Evolutionary conservation across 2,113 vertebrate species (phyloP).

Genomic region (Oryctolagus cuniculus): DNA sequence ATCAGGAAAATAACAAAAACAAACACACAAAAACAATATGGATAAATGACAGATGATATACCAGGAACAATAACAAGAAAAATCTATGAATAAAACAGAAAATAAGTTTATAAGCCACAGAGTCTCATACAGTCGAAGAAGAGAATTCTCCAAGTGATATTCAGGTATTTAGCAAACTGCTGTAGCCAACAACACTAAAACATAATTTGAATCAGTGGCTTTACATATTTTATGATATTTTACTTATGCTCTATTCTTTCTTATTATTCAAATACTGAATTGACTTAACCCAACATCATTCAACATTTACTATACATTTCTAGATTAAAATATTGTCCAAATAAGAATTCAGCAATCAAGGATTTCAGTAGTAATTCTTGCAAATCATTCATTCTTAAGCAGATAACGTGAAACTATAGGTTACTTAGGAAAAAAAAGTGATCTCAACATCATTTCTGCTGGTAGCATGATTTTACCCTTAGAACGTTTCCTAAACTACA

Average conservation of each 20-base stretch:
- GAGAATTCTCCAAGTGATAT: neutral
- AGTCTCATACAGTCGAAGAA: neutral
- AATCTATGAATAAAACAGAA: neutral
- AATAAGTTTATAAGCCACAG: neutral
- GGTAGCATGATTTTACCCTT: neutral
- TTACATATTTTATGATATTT: neutral
- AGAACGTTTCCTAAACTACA: conserved; percentile 1
- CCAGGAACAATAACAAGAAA: conserved; percentile 20
- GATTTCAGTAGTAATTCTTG: neutral
- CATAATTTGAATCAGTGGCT: neutral
- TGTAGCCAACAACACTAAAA: neutral
- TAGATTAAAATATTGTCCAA: neutral
- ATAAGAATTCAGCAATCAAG: neutral
- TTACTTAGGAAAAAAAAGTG: neutral
- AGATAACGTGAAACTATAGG: conserved; percentile 23
- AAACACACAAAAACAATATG: neutral
- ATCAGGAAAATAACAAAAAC: neutral
- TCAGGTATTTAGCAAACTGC: neutral
- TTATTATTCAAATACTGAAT: neutral
- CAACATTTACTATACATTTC: neutral
- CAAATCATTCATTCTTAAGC: conserved; percentile 20
- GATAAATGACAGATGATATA: neutral
- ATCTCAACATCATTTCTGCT: neutral
- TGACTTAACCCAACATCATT: neutral
- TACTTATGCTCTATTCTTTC: neutral